Percentiles rank a stretch among this genome's conserved stretches.
phyloP scores from a whole-genome alignment of 2,113 vertebrate genomes.

The Neotoma lepida region DNA sequence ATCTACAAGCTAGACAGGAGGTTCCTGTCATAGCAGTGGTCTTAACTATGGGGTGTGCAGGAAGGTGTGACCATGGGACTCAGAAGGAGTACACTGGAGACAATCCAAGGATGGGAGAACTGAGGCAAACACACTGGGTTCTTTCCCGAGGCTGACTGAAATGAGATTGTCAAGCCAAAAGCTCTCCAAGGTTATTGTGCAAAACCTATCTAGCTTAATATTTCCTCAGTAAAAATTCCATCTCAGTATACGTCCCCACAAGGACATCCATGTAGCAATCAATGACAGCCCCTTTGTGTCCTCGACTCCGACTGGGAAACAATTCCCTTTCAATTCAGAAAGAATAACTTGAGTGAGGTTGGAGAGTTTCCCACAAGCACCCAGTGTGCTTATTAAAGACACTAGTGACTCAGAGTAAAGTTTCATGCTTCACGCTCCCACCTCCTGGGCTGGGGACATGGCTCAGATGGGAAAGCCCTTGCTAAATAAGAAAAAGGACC shows the following conservation, averaged over 20 bases:
- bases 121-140: not conserved
- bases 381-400: not conserved
- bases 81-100: not conserved
- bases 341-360: not conserved
- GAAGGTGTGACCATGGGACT: no score
- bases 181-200: not conserved
- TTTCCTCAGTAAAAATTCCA: slow-evolving; percentile 62
- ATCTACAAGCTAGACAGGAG: not conserved
- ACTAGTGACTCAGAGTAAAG: not conserved
- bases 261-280: slow-evolving; percentile 62
- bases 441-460: not conserved
- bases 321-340: not conserved
- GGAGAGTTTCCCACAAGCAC: not conserved
- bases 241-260: slow-evolving; percentile 27
- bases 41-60: not conserved
- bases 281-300: not conserved
- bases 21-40: not conserved
- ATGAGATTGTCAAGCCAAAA: not conserved
- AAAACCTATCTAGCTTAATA: not conserved
- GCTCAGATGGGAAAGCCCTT: not conserved
- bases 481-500: not conserved
- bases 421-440: not conserved
- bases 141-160: not conserved
- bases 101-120: no score
- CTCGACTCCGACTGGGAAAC: not conserved